Percentiles rank a stretch among this genome's conserved stretches.
Conservation (phyloP, 2,113 vertebrate species). For the Pluvialis apricaria region DNA sequence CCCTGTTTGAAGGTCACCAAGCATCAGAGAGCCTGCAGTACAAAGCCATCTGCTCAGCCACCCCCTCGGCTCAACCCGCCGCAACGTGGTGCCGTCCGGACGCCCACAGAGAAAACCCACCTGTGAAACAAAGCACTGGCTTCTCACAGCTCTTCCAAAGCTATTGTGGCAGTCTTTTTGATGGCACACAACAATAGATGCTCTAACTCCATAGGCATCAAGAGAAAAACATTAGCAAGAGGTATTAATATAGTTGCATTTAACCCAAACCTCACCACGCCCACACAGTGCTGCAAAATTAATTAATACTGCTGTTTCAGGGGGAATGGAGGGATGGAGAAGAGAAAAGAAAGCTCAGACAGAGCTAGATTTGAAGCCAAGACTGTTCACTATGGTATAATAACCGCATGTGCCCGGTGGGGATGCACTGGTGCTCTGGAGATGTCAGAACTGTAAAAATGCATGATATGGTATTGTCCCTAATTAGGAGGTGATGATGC, state of each 20-base stretch:
- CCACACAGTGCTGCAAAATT: background rate
- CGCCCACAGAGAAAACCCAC: background rate
- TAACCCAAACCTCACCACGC: background rate
- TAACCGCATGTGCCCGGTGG: accelerated
- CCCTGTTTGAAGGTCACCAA: background rate
- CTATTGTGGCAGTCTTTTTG: background rate
- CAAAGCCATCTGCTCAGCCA: background rate
- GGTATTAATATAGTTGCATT: background rate
- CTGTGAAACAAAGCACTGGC: background rate
- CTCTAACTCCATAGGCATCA: background rate
- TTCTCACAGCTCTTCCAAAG: background rate
- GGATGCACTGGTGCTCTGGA: background rate
- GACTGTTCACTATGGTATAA: background rate
- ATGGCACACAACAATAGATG: background rate
- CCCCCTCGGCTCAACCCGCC: background rate
- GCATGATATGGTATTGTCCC: background rate
- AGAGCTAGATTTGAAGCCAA: background rate
- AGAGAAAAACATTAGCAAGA: background rate
- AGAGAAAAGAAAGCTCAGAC: background rate
- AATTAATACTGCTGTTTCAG: background rate
- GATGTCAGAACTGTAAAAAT: background rate
- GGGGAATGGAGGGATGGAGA: background rate
- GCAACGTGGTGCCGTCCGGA: accelerated
- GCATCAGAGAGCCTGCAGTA: background rate
- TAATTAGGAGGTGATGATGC: background rate